A percentile compares a stretch with the other conserved stretches of the same genome.
Evolutionary conservation across 2,113 vertebrate species (phyloP).

Genomic region (Tapirus terrestris): DNA sequence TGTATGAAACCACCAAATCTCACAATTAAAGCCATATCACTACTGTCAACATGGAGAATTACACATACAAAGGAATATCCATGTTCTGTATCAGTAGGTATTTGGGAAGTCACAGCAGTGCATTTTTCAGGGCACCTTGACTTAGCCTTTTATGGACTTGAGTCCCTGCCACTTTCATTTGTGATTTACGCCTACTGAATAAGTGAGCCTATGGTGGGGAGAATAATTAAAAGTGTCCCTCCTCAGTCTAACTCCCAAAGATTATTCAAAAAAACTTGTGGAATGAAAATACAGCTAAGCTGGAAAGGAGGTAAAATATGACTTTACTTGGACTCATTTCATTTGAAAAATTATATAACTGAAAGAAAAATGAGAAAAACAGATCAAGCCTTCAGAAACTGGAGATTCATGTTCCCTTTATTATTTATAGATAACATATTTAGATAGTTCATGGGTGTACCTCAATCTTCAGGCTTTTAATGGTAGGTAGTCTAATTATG

Average conservation of each 20-base stretch:
- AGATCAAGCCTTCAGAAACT: constrained; percentile 18
- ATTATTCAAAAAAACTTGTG: neutral
- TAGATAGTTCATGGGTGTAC: neutral
- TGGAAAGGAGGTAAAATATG: constrained; percentile 28
- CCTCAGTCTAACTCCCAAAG: neutral
- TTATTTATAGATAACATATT: constrained; percentile 16
- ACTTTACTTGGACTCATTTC: constrained; percentile 14
- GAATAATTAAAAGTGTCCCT: neutral
- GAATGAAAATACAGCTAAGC: constrained; percentile 35
- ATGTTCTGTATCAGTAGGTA: neutral
- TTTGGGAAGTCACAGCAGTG: neutral
- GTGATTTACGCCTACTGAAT: neutral
- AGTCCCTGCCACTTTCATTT: neutral
- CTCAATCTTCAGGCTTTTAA: neutral
- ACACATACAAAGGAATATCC: neutral
- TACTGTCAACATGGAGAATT: neutral
- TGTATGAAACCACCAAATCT: neutral
- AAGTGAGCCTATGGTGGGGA: neutral
- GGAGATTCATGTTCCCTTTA: neutral
- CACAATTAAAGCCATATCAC: neutral
- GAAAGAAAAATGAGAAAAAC: constrained; percentile 42
- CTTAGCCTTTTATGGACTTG: neutral
- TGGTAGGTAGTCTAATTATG: neutral
- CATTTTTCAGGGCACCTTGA: neutral
- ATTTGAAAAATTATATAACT: constrained; percentile 25